phyloP scores from a whole-genome alignment of 2,888 invertebrate genomes.

The Eumerus sabulonum region DNA sequence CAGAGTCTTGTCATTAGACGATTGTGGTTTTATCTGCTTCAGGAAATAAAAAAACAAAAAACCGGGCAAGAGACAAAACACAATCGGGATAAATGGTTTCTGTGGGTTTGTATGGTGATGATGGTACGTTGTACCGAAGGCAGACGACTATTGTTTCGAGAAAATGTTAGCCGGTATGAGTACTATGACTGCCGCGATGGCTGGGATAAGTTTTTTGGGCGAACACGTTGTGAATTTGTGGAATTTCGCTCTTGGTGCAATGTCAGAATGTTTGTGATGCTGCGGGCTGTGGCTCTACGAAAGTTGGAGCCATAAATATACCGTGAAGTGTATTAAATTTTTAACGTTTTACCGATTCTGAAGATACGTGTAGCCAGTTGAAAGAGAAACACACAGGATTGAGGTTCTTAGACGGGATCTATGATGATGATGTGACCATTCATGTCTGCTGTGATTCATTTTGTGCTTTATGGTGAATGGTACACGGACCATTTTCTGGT shows the following conservation, averaged over 20 bases:
- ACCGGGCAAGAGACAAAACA: too few species aligned
- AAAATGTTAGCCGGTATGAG: conserved; percentile 9
- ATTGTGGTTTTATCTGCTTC: conserved; percentile 69
- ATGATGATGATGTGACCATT: too few species aligned
- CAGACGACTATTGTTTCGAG: conserved; percentile 41
- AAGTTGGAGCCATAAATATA: conserved; percentile 18
- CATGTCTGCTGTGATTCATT: too few species aligned
- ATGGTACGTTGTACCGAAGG: conserved; percentile 13
- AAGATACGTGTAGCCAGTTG: too few species aligned
- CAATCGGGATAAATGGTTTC: conserved; percentile 33
- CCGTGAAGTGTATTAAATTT: conserved; percentile 7
- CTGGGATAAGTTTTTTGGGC: background rate
- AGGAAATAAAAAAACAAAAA: background rate
- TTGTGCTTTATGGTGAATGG: too few species aligned
- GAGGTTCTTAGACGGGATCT: too few species aligned
- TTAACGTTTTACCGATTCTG: background rate
- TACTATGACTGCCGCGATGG: too few species aligned
- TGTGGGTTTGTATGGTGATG: conserved; percentile 66
- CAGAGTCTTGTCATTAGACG: conserved; percentile 68
- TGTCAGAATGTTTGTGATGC: conserved; percentile 28
- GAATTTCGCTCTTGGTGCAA: conserved; percentile 15
- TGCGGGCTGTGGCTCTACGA: conserved; percentile 20
- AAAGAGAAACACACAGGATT: too few species aligned
- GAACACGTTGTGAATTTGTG: conserved; percentile 24
- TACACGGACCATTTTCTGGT: too few species aligned